These are phyloP conservation scores for Gambusia holbrooki DNA, from an alignment of 2,113 vertebrate species.

Conservation along the genomic window DNA sequence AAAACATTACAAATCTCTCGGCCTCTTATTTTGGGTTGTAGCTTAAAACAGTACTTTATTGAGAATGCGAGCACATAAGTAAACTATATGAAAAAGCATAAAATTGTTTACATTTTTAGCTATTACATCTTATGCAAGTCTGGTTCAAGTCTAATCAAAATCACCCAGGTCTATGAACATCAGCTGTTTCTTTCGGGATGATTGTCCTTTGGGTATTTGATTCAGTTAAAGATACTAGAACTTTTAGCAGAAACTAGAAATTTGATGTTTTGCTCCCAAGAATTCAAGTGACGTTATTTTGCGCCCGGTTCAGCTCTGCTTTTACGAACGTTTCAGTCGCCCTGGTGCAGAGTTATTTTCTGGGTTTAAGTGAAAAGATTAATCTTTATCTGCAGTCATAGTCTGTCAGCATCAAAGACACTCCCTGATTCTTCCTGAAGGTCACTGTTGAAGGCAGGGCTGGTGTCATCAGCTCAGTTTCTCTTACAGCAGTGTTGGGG, in stretches of 20 bases:
- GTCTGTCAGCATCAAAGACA: constrained; percentile 37
- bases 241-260: background rate
- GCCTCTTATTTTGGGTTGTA: background rate
- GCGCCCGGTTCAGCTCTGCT: constrained; percentile 1
- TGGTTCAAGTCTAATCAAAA: background rate
- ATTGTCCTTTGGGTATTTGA: background rate
- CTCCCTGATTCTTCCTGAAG: constrained; percentile 43
- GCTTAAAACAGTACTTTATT: background rate
- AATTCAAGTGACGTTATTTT: constrained; percentile 14
- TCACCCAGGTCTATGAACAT: background rate
- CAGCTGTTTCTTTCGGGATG: background rate
- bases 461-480: constrained; percentile 26
- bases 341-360: constrained; percentile 4
- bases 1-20: background rate
- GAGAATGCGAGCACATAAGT: background rate
- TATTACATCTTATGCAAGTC: background rate
- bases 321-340: constrained; percentile 23
- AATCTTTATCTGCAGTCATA: constrained; percentile 41
- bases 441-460: constrained; percentile 37
- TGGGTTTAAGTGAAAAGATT: constrained; percentile 33
- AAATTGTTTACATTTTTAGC: background rate
- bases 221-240: background rate
- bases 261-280: background rate
- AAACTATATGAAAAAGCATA: background rate
- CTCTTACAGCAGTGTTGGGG: constrained; percentile 35